Conservation (phyloP, 2,797 vertebrate species). For the Zalophus californianus region DNA sequence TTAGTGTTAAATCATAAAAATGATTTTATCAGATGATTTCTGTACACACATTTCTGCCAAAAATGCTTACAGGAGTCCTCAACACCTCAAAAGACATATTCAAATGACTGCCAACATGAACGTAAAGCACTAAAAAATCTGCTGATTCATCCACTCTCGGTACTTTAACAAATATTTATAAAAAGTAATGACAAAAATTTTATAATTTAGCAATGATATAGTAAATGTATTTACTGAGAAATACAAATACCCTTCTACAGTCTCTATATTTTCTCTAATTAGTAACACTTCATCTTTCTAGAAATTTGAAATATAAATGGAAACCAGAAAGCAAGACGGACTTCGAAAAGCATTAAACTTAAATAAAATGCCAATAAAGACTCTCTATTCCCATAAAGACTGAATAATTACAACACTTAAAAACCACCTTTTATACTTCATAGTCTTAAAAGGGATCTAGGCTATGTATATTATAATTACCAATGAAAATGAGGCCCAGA, state of each 20-base stretch:
- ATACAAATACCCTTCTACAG: neutral
- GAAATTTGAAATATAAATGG: slow-evolving; percentile 37
- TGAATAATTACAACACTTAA: neutral
- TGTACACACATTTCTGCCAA: neutral
- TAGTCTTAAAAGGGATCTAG: neutral
- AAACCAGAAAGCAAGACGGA: slow-evolving; percentile 17
- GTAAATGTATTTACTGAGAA: neutral
- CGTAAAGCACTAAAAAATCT: neutral
- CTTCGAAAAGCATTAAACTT: neutral
- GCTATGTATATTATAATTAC: neutral
- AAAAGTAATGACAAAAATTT: slow-evolving; percentile 22
- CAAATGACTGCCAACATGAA: neutral
- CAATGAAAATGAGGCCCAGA: neutral
- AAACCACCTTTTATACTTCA: neutral
- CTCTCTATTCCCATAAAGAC: neutral
- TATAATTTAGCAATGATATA: neutral
- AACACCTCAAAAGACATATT: neutral
- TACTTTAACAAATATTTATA: slow-evolving; percentile 35
- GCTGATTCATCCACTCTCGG: neutral
- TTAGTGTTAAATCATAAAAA: slow-evolving; percentile 47
- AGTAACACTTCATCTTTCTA: slow-evolving; percentile 3
- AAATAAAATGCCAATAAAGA: neutral
- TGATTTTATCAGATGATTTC: neutral
- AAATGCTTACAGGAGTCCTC: neutral
- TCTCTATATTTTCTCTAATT: neutral